Conservation (phyloP, 2,113 vertebrate species). For the Puma concolor region DNA sequence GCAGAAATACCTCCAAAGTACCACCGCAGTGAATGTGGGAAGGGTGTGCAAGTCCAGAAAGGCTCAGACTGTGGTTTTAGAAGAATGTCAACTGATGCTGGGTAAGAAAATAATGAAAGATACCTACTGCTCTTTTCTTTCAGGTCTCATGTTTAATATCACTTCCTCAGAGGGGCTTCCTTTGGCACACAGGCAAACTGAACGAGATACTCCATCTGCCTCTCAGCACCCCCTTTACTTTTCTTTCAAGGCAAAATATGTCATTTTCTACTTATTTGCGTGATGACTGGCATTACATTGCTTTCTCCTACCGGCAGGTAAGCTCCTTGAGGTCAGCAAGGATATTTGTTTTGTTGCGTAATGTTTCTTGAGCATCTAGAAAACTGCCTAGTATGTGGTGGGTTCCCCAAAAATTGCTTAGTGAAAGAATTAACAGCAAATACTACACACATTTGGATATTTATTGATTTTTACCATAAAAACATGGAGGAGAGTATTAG, state of each 20-base stretch:
- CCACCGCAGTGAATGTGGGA: not conserved
- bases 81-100: not conserved
- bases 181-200: not conserved
- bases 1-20: not conserved
- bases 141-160: not conserved
- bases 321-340: not conserved
- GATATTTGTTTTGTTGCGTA: not conserved
- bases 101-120: not conserved
- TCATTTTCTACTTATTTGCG: not conserved
- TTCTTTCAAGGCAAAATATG: not conserved
- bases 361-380: not conserved
- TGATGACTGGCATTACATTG: not conserved
- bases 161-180: not conserved
- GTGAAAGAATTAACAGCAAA: not conserved
- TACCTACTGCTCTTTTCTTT: not conserved
- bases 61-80: not conserved
- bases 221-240: not conserved
- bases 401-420: not conserved
- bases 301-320: not conserved
- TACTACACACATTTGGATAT: not conserved
- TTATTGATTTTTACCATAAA: conserved; percentile 32
- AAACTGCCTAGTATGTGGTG: not conserved
- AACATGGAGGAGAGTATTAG: not conserved
- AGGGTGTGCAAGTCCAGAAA: not conserved
- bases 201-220: not conserved